These are phyloP conservation scores for Pollachius pollachius DNA, from an alignment of 2,113 vertebrate species.

Conservation along the genomic window DNA sequence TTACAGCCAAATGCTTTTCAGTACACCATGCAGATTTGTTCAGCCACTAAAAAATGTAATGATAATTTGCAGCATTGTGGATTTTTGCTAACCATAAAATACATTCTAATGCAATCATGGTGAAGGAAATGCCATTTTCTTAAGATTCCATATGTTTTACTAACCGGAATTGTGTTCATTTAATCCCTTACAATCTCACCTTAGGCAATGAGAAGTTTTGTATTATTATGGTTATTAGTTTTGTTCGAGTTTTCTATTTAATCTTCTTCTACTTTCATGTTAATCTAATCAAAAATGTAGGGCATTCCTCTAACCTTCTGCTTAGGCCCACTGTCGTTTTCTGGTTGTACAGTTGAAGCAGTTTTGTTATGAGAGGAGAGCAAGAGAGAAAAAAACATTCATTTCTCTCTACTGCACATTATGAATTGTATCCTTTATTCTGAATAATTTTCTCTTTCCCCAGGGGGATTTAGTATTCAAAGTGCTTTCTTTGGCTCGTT, in stretches of 20 bases:
- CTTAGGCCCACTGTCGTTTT: slow-evolving; percentile 12
- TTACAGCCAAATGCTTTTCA: slow-evolving; percentile 56
- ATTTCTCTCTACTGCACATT: slow-evolving; percentile 47
- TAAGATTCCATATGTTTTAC: slow-evolving; percentile 15
- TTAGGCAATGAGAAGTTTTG: slow-evolving; percentile 17
- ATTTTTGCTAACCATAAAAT: background rate
- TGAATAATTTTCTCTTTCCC: slow-evolving; percentile 57
- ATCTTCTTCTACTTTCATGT: slow-evolving; percentile 20
- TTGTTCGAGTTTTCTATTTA: slow-evolving; percentile 11
- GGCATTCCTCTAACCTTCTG: too few species aligned
- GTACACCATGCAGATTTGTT: slow-evolving; percentile 56
- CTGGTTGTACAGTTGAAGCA: slow-evolving; percentile 36
- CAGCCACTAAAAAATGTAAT: slow-evolving; percentile 22
- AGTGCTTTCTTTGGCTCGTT: slow-evolving; percentile 61
- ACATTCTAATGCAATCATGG: too few species aligned
- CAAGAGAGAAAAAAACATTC: slow-evolving; percentile 16
- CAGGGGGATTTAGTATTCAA: slow-evolving; percentile 46
- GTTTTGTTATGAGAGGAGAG: slow-evolving; percentile 39
- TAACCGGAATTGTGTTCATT: slow-evolving; percentile 25
- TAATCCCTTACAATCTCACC: slow-evolving; percentile 18
- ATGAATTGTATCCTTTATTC: slow-evolving; percentile 57
- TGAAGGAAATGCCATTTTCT: too few species aligned
- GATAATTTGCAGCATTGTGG: slow-evolving; percentile 15
- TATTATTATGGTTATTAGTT: too few species aligned
- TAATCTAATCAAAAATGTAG: too few species aligned